A percentile compares a stretch with the other conserved stretches of the same genome.
These are phyloP conservation scores for Mus minutoides DNA, from an alignment of 2,797 vertebrate genomes.

Conservation along the genomic window DNA sequence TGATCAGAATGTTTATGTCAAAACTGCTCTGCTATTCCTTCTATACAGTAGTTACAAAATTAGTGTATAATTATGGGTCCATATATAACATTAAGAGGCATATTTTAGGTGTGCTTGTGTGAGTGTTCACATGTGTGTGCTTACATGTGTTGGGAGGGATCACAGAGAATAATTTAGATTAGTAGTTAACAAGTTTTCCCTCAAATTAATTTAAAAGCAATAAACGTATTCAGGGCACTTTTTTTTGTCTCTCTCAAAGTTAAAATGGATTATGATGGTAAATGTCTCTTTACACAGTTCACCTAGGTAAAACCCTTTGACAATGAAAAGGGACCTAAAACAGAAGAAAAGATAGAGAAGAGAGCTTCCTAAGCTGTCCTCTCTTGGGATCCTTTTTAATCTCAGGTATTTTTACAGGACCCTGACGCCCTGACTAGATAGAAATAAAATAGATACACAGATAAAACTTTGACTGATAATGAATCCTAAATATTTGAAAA, in stretches of 20 bases:
- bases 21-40: background rate
- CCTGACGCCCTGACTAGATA: background rate
- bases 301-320: background rate
- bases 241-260: background rate
- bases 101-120: background rate
- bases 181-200: background rate
- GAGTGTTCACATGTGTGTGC: background rate
- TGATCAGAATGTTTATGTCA: conserved; percentile 37
- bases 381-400: too few relatives aligned
- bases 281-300: conserved; percentile 24
- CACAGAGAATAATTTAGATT: background rate
- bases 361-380: background rate
- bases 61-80: background rate
- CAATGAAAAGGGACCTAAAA: conserved; percentile 19
- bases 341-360: conserved; percentile 7
- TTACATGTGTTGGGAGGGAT: background rate
- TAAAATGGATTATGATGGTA: conserved; percentile 51
- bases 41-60: background rate
- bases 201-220: conserved; percentile 41
- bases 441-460: background rate
- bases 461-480: background rate
- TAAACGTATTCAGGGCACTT: conserved; percentile 1
- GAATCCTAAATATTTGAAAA: background rate
- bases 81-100: conserved; percentile 8
- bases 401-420: background rate